phyloP scores from a whole-genome alignment of 1,140 invertebrate genomes.

The Adelges cooleyi region DNA sequence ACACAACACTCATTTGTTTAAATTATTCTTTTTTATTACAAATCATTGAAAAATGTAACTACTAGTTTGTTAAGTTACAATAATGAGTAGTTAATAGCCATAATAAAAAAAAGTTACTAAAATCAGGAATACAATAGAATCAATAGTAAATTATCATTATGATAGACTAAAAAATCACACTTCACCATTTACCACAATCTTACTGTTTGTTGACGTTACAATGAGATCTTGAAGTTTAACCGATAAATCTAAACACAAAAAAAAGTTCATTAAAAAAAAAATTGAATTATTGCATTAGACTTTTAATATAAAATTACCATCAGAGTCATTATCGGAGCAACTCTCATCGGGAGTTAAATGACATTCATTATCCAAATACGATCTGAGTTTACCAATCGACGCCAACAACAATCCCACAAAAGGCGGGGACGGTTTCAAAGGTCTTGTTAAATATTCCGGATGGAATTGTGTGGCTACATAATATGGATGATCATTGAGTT shows the following conservation, averaged over 20 bases:
- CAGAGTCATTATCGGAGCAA: constrained; percentile 14
- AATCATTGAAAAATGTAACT: too few species aligned
- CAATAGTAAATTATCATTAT: too few species aligned
- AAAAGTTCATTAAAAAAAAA: not conserved
- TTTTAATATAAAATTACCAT: not conserved
- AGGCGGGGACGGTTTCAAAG: constrained; percentile 84
- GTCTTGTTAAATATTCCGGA: constrained; percentile 91
- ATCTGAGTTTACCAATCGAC: constrained; percentile 59
- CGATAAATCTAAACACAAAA: not conserved
- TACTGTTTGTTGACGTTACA: not conserved
- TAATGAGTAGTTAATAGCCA: too few species aligned
- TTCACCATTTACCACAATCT: too few species aligned
- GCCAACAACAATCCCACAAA: constrained; percentile 90
- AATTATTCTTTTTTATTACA: too few species aligned
- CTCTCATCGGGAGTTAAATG: constrained; percentile 29
- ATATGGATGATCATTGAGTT: constrained; percentile 66
- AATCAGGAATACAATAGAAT: too few species aligned
- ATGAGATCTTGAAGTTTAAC: constrained; percentile 4
- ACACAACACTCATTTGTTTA: too few species aligned
- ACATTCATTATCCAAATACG: constrained; percentile 57
- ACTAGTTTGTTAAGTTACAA: too few species aligned
- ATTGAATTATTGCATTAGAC: not conserved
- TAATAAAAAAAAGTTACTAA: too few species aligned
- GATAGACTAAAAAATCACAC: too few species aligned
- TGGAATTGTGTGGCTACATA: constrained; percentile 96